Conservation (phyloP, 2,797 vertebrate genomes). For the Semaprochilodus insignis region DNA sequence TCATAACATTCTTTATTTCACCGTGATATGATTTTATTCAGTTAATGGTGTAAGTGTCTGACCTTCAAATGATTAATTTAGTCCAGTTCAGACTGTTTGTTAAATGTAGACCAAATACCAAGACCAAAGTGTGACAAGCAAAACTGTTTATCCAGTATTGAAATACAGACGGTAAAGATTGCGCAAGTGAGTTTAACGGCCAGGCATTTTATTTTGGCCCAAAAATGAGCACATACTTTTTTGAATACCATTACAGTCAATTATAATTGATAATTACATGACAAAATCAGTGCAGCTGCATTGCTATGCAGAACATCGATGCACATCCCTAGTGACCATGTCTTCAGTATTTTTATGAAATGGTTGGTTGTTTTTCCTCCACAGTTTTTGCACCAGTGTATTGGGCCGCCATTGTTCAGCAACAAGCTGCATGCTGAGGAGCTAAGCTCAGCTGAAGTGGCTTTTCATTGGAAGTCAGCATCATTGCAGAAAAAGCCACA, state of each 20-base stretch:
- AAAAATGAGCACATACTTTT: not conserved
- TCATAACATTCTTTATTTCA: no score
- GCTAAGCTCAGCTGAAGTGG: constrained; percentile 2
- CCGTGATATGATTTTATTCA: not conserved
- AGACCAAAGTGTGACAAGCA: no score
- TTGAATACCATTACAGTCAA: not conserved
- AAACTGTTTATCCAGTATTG: not conserved
- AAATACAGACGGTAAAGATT: not conserved
- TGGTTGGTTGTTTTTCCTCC: not conserved
- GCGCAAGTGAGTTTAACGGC: not conserved
- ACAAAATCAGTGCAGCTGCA: no score
- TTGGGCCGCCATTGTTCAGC: constrained; percentile 19
- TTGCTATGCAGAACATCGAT: not conserved
- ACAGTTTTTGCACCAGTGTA: constrained; percentile 11
- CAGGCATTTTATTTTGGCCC: not conserved
- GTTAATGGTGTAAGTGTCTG: not conserved
- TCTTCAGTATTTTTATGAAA: not conserved
- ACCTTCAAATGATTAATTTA: no score
- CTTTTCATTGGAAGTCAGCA: constrained; percentile 37
- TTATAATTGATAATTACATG: no score
- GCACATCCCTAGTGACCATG: not conserved
- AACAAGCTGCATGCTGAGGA: constrained; percentile 20
- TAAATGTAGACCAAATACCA: not conserved
- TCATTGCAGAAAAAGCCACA: constrained; percentile 30
- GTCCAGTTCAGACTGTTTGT: no score